phyloP scores from a whole-genome alignment of 1,140 invertebrate species.

The Drosophila carrolli region DNA sequence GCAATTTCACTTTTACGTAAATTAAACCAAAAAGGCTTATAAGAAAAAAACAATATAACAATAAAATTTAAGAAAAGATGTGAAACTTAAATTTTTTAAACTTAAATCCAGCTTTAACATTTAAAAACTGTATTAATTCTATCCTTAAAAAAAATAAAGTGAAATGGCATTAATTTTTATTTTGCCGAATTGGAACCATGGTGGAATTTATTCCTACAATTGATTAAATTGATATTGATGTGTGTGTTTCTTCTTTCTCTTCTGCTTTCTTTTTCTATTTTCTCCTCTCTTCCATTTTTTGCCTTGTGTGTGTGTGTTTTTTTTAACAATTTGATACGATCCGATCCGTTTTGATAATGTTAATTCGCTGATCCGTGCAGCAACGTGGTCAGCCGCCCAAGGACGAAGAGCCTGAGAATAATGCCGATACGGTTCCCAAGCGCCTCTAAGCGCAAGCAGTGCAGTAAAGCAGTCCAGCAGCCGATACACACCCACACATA shows the following conservation, averaged over 20 bases:
- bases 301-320: constrained; percentile 43
- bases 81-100: neutral
- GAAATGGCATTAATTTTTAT: neutral
- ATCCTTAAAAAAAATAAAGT: too few species aligned
- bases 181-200: neutral
- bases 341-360: constrained; percentile 18
- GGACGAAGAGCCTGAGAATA: constrained; percentile 81
- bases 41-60: neutral
- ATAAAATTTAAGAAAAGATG: neutral
- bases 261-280: constrained; percentile 67
- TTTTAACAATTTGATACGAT: constrained; percentile 17
- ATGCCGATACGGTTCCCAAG: constrained; percentile 81
- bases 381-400: constrained; percentile 78
- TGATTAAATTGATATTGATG: constrained; percentile 40
- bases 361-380: constrained; percentile 47
- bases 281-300: constrained; percentile 64
- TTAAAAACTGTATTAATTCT: too few species aligned
- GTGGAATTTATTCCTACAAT: constrained; percentile 14
- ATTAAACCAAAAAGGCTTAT: neutral
- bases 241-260: constrained; percentile 57
- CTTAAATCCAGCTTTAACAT: too few species aligned
- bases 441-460: constrained; percentile 69
- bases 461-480: constrained; percentile 57
- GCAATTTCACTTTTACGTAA: neutral
- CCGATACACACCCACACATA: constrained; percentile 42